Evolutionary conservation across 2,888 invertebrate genomes (phyloP), one percentile per base, ranked within the genome.

Genomic region (Drosophila ustulata): DNA sequence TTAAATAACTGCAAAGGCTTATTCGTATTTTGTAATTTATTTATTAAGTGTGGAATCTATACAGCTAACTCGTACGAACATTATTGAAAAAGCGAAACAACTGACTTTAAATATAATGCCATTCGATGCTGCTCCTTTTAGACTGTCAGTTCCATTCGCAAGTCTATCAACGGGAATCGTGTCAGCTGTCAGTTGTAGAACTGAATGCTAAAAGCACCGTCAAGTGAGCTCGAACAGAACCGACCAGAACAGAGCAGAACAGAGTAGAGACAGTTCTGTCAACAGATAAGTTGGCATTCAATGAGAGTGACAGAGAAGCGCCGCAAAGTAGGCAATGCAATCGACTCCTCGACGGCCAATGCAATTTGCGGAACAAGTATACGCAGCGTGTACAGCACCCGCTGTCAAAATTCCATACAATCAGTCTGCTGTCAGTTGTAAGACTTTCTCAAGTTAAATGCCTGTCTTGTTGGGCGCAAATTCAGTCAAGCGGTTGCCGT

Each of bases 271-370:
- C 37, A 37, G 37, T n/a, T 18, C 18, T 18, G 18, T 1, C 18
- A 18, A 18, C 37, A 34, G 39, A 39, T 5, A 13, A 7, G 1
- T 18, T 13, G 18, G 39, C 37, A 39, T 26, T 52, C 28, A 23
- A 23, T 39, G 26, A 41, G 39, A 9, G 34, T 32, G 6, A 34
- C 13, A 28, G 23, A 18, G 46, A 25, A 7, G n/a, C 61, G 45
- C 47, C 62, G 25, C 72, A 77, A 72, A 59, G 77, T 56, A 71
- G 71, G 73, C 78, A 72, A 64, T 61, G 73, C 46, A 66, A 66
- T 66, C 53, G 47, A 46, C 63, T 51, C 41, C 63, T 51, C 41
- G 69, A 30, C 57, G 71, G 71, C 70, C 64, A 57, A 53, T 55
- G 45, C 23, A 56, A 57, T 63, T 56, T 56, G 50, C 25, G 25